Base-by-base conservation (phyloP, 2,888 invertebrate genomes). In the Lysandra coridon region DNA sequence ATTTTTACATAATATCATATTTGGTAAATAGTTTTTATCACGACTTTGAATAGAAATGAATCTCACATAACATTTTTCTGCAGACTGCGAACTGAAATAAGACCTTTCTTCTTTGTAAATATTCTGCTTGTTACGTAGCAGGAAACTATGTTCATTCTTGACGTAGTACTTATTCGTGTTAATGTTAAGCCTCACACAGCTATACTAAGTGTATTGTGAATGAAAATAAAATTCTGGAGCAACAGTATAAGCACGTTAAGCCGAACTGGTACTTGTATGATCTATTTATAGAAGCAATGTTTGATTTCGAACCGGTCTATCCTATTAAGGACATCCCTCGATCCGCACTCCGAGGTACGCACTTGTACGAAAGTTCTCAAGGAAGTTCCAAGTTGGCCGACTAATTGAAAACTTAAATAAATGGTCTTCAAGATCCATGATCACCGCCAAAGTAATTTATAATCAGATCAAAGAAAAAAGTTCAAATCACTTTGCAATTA, bases 221-320 rank as follows among this genome's bases (percentile, higher is more conserved):
- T 69, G 69, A 69, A 69, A 44, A 30, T 53, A 33, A 76, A 53
- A 76, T 76, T 76, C 57, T 53, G 76, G 53, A 76, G 17, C 53
- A 53, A 57, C 23, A 75, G 10, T 1, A 73, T 0, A 49, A 76
- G 30, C 33, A 30, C 23, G 33, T 76, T 76, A 49, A 75, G 73
- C 40, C 1, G n/a, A n/a, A 40, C 30, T 33, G 6, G 33, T 37
- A 76, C 57, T 76, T 23, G 49, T 69, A 30, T 33, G 64, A 30
- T 75, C 76, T 57, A 53, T 76, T 76, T 76, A 57, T 76, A 76
- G 76, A 30, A 33, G 14, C 14, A 33, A 76, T 57, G 57, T 76
- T 76, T 76, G 76, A 76, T 76, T 76, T 76, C 76, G 33, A 76
- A 76, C 76, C 76, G 76, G 76, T 76, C 76, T 57, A 33, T 30